Evolutionary conservation across 2,888 invertebrate genomes (phyloP), one percentile per base, ranked within the genome.

Genomic region (Drosophila sordidula): DNA sequence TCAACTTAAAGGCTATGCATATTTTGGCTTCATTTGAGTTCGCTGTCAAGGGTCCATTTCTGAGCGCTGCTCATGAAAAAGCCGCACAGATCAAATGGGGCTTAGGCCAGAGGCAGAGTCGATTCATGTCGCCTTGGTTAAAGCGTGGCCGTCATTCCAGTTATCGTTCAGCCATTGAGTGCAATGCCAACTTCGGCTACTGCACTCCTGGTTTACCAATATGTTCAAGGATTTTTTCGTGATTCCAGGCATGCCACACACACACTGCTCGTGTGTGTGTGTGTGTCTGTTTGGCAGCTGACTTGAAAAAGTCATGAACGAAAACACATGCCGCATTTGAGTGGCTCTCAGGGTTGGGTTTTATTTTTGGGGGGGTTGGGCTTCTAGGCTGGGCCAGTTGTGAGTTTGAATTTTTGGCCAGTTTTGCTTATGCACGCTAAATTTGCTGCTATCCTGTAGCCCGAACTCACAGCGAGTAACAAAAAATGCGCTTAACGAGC

Each of bases 151-250:
- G 83, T 76, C 64, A 80, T 80, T 76, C 68, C 78, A 84, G 75
- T 82, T 86, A 71, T 88, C 75, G 63, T 52, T 49, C 18, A 58
- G 59, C 51, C 47, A 75, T 70, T 52, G 61, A 59, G 49, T 80
- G 73, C 78, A 75, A 42, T 25, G 74, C 75, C 73, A 77, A 51
- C 79, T 70, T 36, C 39, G 58, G 62, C 69, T 85, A 68, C 90
- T 90, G 90, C 71, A 80, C 89, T 89, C 91, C 90, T 90, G 90
- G 80, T 90, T 74, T 68, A 76, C 70, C 80, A 76, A 89, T 86
- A 84, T 82, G 86, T 90, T 90, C 90, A 90, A 91, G 91, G 91
- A 90, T 90, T 90, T 90, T 83, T 78, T 78, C 75, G 50, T 67
- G 70, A 72, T 82, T 78, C 85, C 75, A 73, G 83, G 65, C 70